Evolutionary conservation across 2,797 vertebrate genomes (phyloP).

Genomic region (Oryzias dopingdopingensis): DNA sequence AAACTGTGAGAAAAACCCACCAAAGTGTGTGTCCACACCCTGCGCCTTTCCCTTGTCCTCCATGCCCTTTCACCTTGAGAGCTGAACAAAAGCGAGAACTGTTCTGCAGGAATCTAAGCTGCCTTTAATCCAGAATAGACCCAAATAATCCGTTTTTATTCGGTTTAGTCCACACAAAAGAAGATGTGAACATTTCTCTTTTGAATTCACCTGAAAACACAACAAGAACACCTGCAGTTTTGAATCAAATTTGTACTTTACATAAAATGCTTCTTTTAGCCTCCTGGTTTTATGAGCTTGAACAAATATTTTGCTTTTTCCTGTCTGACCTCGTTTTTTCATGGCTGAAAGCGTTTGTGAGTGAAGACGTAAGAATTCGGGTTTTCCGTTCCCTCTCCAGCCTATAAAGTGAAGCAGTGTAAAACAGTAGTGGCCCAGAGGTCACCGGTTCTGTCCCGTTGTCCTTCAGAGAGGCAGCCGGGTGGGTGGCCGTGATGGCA

Average conservation of each 20-base stretch:
- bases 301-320: background rate
- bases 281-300: background rate
- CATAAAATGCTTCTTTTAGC: no score
- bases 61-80: conserved; percentile 43
- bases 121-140: background rate
- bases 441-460: conserved; percentile 67
- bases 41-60: conserved; percentile 34
- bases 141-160: accelerated
- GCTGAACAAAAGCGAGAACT: conserved; percentile 7
- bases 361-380: no score
- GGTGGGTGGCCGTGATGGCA: conserved; percentile 64
- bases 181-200: background rate
- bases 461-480: conserved; percentile 76
- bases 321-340: no score
- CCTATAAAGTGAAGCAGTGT: conserved; percentile 17
- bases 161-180: background rate
- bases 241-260: no score
- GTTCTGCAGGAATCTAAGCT: background rate
- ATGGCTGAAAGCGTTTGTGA: no score
- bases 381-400: conserved; percentile 2
- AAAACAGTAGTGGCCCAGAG: conserved; percentile 53
- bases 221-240: no score
- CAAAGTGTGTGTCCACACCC: conserved; percentile 29
- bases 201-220: no score
- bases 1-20: conserved; percentile 60